phyloP scores from a whole-genome alignment of 2,888 invertebrate genomes.

The Megaustenia siamemsis region DNA sequence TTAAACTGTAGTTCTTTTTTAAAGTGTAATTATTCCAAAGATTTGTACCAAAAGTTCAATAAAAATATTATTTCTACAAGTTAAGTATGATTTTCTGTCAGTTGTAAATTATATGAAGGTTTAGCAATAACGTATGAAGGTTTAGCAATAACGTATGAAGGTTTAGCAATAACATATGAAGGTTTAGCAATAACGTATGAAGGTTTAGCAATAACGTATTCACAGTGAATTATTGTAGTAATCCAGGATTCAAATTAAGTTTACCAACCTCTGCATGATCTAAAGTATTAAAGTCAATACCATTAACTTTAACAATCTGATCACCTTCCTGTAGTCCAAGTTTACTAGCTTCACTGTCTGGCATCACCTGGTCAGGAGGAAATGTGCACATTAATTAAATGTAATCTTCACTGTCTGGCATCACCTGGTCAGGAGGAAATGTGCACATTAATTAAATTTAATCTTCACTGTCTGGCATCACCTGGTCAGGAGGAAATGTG shows the following conservation, averaged over 20 bases:
- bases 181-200: no score
- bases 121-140: no score
- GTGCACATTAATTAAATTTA: no score
- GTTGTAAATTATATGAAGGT: no score
- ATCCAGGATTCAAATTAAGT: not conserved
- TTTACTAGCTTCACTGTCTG: slow-evolving; percentile 74
- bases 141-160: no score
- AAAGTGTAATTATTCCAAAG: no score
- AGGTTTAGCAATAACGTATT: not conserved
- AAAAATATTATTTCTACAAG: no score
- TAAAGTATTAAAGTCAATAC: slow-evolving; percentile 72
- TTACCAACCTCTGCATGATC: slow-evolving; percentile 73
- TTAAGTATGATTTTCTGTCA: no score
- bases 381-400: no score
- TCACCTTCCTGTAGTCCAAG: slow-evolving; percentile 77
- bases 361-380: slow-evolving; percentile 68
- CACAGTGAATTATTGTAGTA: not conserved
- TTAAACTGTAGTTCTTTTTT: no score
- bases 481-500: slow-evolving; percentile 62
- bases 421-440: slow-evolving; percentile 66
- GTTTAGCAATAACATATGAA: no score
- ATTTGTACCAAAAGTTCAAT: no score
- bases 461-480: slow-evolving; percentile 76
- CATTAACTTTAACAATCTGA: slow-evolving; percentile 77
- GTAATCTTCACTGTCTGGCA: slow-evolving; percentile 75